phyloP scores from a whole-genome alignment of 2,797 vertebrate genomes.

The Apogon hyalosoma region DNA sequence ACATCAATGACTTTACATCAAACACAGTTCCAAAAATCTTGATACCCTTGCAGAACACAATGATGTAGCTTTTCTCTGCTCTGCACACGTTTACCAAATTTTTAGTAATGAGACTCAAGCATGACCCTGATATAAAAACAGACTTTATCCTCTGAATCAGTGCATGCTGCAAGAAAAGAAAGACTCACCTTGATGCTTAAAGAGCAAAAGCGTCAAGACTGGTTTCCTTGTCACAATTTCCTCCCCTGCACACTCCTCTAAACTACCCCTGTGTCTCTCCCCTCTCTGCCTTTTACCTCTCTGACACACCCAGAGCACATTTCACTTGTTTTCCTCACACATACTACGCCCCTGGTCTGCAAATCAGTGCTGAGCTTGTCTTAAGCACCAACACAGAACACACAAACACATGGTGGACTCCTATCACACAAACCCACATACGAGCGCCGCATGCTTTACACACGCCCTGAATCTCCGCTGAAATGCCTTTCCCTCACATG shows the following conservation, averaged over 20 bases:
- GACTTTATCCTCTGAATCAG: neutral
- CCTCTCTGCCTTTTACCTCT: constrained; percentile 50
- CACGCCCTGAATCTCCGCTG: constrained; percentile 23
- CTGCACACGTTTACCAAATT: no score
- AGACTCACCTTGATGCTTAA: constrained; percentile 66
- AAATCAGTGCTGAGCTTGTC: constrained; percentile 51
- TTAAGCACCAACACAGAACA: constrained; percentile 39
- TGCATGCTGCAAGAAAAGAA: constrained; percentile 18
- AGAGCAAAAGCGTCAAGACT: constrained; percentile 44
- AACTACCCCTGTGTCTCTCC: constrained; percentile 39
- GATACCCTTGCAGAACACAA: no score
- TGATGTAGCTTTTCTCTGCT: no score
- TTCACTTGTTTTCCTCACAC: constrained; percentile 43
- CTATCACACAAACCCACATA: constrained; percentile 27
- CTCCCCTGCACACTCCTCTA: neutral
- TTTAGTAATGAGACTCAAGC: no score
- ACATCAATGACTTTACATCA: neutral
- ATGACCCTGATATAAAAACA: neutral
- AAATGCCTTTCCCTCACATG: constrained; percentile 17
- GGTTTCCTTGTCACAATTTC: constrained; percentile 28
- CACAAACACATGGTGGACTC: constrained; percentile 30
- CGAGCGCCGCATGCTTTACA: constrained; percentile 27
- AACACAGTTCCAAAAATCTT: neutral
- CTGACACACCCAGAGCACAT: constrained; percentile 64
- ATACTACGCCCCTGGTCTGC: constrained; percentile 57